Percentiles rank a stretch among this genome's conserved stretches.
Evolutionary conservation across 2,797 vertebrate genomes (phyloP).

Genomic region (Aphelocoma californica): DNA sequence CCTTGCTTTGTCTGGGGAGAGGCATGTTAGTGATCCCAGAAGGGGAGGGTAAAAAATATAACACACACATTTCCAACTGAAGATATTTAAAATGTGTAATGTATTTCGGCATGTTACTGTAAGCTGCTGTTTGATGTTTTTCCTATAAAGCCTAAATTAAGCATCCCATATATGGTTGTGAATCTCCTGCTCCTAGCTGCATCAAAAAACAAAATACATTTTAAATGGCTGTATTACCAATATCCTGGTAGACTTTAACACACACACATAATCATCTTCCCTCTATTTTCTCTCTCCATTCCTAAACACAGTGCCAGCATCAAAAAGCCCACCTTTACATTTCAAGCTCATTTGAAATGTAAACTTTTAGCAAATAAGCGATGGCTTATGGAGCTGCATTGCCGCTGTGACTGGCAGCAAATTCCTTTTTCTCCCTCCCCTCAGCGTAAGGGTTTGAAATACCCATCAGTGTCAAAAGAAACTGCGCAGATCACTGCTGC

Average conservation of each 20-base stretch:
- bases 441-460: conserved; percentile 78
- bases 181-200: conserved; percentile 47
- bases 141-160: conserved; percentile 74
- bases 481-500: conserved; percentile 74
- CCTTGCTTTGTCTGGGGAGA: conserved; percentile 67
- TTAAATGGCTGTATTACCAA: conserved; percentile 21
- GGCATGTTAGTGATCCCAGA: conserved; percentile 53
- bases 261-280: not conserved
- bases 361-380: conserved; percentile 71
- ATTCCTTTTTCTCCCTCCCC: conserved; percentile 67
- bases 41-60: conserved; percentile 55
- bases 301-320: not conserved
- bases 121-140: conserved; percentile 67
- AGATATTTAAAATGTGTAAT: conserved; percentile 67
- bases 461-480: conserved; percentile 85
- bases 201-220: conserved; percentile 57
- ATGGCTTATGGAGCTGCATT: conserved; percentile 17
- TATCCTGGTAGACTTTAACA: not conserved
- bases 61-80: conserved; percentile 50
- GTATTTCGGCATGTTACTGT: conserved; percentile 58
- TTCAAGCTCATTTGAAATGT: conserved; percentile 65
- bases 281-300: not conserved
- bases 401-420: conserved; percentile 62
- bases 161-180: conserved; percentile 51
- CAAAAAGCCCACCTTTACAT: conserved; percentile 32